Base-by-base conservation (phyloP, 2,113 vertebrate species). In the Trematocara variabile region DNA sequence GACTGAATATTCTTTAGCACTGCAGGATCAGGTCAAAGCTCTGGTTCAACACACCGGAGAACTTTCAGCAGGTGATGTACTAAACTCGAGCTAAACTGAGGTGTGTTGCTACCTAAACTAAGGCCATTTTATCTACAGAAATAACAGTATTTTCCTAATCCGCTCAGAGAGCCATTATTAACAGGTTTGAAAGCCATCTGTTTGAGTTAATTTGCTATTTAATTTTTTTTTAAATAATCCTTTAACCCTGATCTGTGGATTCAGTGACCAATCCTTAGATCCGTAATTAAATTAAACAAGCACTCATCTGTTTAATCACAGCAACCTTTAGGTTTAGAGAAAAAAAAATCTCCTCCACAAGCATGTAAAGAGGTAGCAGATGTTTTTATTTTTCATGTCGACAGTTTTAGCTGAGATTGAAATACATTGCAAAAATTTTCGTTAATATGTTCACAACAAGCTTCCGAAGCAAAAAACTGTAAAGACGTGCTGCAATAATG, bases 51-150 rank as follows among this genome's bases (percentile, higher is more conserved):
- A 89, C 89, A 55, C 37, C 80, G 60, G 77, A 93, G 88, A 87
- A 93, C 63, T 46, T 94, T 56, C 80, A 94, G 91, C 89, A 90
- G 81, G 53, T 94, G 87, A 22, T 88, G 81, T 90, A 94, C 53
- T 83, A 94, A 30, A 94, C 46, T 82, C 93, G 82, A 93, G 88
- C 88, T 92, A 95, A 80, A 77, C 91, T 33, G 86, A 94, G 84
- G 10, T 94, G 12, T 86, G 91, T 13, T 39, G 88, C 16, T 82
- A 93, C 88, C 88, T 92, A 94, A 58, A 58, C 87, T 88, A 54
- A 90, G 37, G 56, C 28, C 2, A 4, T 52, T 18, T 2, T 48
- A 73, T 13, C 30, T 46, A 25, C 12, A 79, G 3, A 6, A 75
- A 54, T 25, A 48, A n/a, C 22, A 13, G 2, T n/a, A 50, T 2